Evolutionary conservation across 2,888 invertebrate genomes (phyloP).

Genomic region (Melitaea athalia): DNA sequence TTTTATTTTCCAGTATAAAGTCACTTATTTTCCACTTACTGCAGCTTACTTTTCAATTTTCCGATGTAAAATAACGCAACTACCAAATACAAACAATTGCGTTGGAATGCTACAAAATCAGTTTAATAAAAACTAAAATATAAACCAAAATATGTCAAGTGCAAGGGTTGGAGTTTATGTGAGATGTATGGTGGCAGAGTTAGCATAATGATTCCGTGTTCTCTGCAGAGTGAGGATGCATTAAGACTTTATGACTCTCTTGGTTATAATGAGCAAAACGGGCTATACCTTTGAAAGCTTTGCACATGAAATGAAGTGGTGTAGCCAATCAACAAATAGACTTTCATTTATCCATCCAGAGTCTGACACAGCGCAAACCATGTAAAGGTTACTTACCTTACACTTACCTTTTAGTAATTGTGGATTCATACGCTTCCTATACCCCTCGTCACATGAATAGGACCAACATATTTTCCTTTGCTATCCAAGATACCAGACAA

Average conservation of each 20-base stretch:
- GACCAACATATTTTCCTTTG: too few relatives aligned
- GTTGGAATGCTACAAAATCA: too few relatives aligned
- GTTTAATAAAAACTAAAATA: too few relatives aligned
- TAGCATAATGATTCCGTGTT: constrained; percentile 44
- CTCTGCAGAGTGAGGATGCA: constrained; percentile 38
- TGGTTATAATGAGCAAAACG: constrained; percentile 43
- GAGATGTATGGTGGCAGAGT: constrained; percentile 49
- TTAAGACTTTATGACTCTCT: constrained; percentile 43
- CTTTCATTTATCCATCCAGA: constrained; percentile 48
- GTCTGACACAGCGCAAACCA: constrained; percentile 42
- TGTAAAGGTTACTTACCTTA: constrained; percentile 38
- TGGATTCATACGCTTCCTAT: constrained; percentile 45
- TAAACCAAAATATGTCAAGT: constrained; percentile 46
- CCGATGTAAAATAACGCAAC: too few relatives aligned
- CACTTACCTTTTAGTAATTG: constrained; percentile 43
- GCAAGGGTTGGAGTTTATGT: constrained; percentile 42
- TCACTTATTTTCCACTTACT: too few relatives aligned
- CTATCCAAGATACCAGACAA: too few relatives aligned
- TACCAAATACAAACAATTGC: too few relatives aligned
- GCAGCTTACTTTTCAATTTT: too few relatives aligned
- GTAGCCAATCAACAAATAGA: constrained; percentile 47
- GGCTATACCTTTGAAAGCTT: constrained; percentile 39
- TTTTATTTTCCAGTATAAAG: too few relatives aligned
- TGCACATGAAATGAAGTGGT: constrained; percentile 44
- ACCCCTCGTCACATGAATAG: too few relatives aligned